These are phyloP conservation scores for Stigmatopora nigra DNA, from an alignment of 2,113 vertebrate genomes.

Conservation along the genomic window DNA sequence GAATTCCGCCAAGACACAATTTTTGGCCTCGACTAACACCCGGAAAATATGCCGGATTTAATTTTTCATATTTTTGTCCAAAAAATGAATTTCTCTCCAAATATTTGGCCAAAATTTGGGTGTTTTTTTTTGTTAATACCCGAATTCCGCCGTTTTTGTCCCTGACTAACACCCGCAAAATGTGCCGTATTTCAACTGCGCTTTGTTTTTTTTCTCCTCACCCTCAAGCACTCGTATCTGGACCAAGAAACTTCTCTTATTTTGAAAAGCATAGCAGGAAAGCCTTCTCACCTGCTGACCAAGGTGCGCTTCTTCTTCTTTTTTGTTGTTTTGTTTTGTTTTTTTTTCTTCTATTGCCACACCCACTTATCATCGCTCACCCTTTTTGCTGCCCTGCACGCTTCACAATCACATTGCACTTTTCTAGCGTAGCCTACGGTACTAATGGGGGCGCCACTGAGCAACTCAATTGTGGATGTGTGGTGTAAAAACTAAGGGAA, in stretches of 20 bases:
- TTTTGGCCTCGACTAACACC: too few species aligned
- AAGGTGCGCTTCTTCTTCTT: conserved; percentile 82
- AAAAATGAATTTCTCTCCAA: too few species aligned
- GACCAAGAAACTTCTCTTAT: conserved; percentile 99
- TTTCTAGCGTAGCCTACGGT: not conserved
- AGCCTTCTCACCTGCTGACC: conserved; percentile 99
- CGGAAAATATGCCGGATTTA: too few species aligned
- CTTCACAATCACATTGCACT: not conserved
- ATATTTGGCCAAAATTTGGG: too few species aligned
- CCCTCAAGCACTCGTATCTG: conserved; percentile 96
- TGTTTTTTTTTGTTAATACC: too few species aligned
- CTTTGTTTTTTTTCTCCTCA: conserved; percentile 14
- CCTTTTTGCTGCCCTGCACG: not conserved
- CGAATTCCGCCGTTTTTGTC: too few species aligned
- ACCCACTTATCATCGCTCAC: conserved; percentile 5
- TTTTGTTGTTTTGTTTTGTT: conserved; percentile 6
- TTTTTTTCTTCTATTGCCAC: not conserved
- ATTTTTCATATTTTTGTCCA: too few species aligned
- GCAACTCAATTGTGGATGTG: conserved; percentile 23
- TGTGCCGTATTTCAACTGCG: too few species aligned
- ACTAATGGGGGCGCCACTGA: not conserved
- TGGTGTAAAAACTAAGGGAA: too few species aligned
- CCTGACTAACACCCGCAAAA: too few species aligned
- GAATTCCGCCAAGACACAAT: too few species aligned
- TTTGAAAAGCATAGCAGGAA: conserved; percentile 99